Percentiles rank a stretch among this genome's conserved stretches.
phyloP scores from a whole-genome alignment of 2,113 vertebrate species.

The Aleadryas rufinucha region DNA sequence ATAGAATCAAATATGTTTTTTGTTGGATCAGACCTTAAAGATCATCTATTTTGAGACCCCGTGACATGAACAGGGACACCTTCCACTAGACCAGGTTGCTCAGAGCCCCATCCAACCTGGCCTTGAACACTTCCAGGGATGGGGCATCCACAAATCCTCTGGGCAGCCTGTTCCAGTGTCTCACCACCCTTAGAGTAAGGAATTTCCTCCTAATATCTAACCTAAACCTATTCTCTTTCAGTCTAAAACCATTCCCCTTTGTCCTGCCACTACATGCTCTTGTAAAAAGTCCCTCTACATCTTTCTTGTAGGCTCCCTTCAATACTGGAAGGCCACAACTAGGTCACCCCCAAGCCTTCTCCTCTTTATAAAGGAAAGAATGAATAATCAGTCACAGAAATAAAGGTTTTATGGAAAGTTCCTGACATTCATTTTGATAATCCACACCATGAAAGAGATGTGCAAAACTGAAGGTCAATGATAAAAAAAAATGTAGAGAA shows the following conservation, averaged over 20 bases:
- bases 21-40: neutral
- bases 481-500: neutral
- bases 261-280: neutral
- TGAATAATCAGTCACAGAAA: neutral
- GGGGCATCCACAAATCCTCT: neutral
- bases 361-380: neutral
- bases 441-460: neutral
- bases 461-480: neutral
- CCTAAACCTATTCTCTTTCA: neutral
- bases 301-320: no score
- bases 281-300: neutral
- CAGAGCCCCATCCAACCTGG: neutral
- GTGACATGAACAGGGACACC: accelerated
- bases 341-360: neutral
- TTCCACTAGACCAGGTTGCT: neutral
- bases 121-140: neutral
- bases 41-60: accelerated
- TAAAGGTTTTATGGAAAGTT: neutral
- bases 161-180: no score
- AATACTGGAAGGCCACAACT: neutral
- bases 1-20: neutral
- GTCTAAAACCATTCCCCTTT: neutral
- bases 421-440: neutral
- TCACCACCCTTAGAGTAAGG: neutral
- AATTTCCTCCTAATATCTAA: neutral